phyloP scores from a whole-genome alignment of 2,113 vertebrate genomes.

The Amblyornis subalaris region DNA sequence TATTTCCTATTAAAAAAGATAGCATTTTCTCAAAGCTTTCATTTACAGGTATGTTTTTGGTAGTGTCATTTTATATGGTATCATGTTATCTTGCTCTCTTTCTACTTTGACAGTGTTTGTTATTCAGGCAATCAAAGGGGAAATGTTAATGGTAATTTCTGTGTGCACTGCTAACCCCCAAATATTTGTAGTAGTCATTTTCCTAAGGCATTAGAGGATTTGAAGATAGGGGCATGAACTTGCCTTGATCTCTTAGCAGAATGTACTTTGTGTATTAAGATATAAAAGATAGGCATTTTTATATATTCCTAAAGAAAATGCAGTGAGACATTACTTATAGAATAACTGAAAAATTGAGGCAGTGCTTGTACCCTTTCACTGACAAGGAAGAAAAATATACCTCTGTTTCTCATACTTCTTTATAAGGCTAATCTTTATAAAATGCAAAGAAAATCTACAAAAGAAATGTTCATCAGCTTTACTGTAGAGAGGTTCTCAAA shows the following conservation, averaged over 20 bases:
- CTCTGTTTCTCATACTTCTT: background rate
- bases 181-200: constrained; percentile 42
- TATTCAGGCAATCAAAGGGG: constrained; percentile 47
- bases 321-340: background rate
- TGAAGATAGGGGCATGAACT: background rate
- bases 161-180: background rate
- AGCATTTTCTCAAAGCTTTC: constrained; percentile 13
- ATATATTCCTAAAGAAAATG: background rate
- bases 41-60: constrained; percentile 11
- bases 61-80: background rate
- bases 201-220: background rate
- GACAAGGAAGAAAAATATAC: background rate
- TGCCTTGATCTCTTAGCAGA: background rate
- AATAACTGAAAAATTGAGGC: background rate
- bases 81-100: background rate
- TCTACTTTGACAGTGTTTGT: constrained; percentile 34
- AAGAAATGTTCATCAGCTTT: background rate
- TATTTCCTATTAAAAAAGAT: constrained; percentile 15
- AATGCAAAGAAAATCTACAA: background rate
- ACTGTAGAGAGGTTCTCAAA: background rate
- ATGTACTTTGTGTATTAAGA: background rate
- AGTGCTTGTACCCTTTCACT: background rate
- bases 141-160: constrained; percentile 47
- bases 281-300: background rate
- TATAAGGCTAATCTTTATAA: background rate